phyloP scores from a whole-genome alignment of 2,113 vertebrate species.

The Tenrec ecaudatus region DNA sequence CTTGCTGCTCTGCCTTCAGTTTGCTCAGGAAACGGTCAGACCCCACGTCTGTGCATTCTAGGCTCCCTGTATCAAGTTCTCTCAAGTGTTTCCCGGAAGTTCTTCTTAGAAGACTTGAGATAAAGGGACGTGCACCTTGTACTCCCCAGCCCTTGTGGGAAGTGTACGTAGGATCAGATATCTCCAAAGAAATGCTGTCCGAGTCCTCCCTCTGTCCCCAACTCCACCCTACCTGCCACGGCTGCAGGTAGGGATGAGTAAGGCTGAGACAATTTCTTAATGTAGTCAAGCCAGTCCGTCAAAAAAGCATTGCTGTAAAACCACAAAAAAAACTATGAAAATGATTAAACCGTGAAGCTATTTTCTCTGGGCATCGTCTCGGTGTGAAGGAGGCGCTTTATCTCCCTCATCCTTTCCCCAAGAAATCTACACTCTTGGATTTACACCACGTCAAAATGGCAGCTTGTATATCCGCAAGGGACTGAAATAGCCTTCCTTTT shows the following conservation, averaged over 20 bases:
- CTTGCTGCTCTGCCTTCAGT: neutral
- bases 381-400: too few relatives aligned
- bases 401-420: too few relatives aligned
- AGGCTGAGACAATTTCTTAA: neutral
- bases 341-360: too few relatives aligned
- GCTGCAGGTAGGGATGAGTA: neutral
- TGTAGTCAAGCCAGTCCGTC: neutral
- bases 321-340: too few relatives aligned
- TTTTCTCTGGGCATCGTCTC: too few relatives aligned
- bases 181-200: constrained; percentile 15
- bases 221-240: too few relatives aligned
- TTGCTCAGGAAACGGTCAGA: constrained; percentile 24
- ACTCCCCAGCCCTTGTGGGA: neutral
- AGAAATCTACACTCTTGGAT: too few relatives aligned
- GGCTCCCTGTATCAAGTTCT: neutral
- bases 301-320: too few relatives aligned
- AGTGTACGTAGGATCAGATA: neutral
- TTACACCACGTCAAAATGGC: too few relatives aligned
- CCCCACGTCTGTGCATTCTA: neutral
- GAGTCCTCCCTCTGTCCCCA: neutral
- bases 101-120: neutral
- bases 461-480: too few relatives aligned
- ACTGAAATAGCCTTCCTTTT: too few relatives aligned
- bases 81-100: neutral
- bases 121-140: neutral